phyloP scores from a whole-genome alignment of 2,113 vertebrate genomes.

The Anguilla japonica region DNA sequence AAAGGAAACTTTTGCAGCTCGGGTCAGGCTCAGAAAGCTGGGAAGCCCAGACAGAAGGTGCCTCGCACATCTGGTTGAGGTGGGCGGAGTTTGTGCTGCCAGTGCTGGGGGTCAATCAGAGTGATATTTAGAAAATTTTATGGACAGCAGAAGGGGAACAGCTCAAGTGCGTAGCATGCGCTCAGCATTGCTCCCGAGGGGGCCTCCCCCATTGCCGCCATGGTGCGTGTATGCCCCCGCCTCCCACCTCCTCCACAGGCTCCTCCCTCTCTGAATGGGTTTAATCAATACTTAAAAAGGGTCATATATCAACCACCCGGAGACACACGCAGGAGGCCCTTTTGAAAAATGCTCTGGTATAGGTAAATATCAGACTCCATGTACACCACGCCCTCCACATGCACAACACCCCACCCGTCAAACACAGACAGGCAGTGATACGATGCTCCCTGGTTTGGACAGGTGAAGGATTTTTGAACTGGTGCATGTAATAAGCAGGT shows the following conservation, averaged over 20 bases:
- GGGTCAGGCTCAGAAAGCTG: neutral
- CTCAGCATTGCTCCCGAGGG: neutral
- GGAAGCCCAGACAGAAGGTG: neutral
- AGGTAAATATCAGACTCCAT: slow-evolving; percentile 32
- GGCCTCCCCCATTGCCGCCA: neutral
- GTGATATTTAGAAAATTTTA: neutral
- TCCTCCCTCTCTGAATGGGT: neutral
- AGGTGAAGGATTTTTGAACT: neutral
- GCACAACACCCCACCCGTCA: neutral
- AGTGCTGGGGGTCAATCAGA: neutral
- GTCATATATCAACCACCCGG: slow-evolving; percentile 44
- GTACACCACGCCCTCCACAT: neutral
- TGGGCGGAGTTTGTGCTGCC: neutral
- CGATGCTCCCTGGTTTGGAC: neutral
- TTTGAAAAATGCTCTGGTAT: slow-evolving; percentile 7
- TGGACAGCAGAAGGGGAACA: neutral
- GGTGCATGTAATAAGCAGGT: neutral
- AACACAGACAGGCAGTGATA: neutral
- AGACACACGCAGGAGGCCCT: slow-evolving; percentile 33
- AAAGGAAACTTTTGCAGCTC: neutral
- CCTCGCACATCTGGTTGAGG: neutral
- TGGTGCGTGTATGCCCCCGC: neutral
- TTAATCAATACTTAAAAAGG: slow-evolving; percentile 40
- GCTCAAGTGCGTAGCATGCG: too few species aligned
- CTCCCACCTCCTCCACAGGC: neutral